A percentile compares a stretch with the other conserved stretches of the same genome.
Evolutionary conservation across 23 tunicate genomes (phyloP).

Genomic region (Corella eumyota): DNA sequence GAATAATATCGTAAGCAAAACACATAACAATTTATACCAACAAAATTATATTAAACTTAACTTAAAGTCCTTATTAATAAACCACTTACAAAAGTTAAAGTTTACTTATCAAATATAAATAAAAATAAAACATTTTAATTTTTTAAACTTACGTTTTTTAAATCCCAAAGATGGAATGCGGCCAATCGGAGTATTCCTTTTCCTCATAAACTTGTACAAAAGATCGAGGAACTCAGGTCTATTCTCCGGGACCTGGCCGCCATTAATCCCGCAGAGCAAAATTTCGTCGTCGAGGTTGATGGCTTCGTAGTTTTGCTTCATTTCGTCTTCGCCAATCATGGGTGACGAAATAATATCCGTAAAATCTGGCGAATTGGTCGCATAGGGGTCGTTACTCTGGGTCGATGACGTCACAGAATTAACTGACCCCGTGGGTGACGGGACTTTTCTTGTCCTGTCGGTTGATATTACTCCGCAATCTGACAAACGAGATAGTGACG

Average conservation of each 20-base stretch:
- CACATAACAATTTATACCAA: too few relatives aligned
- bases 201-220: slow-evolving; percentile 51
- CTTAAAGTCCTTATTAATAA: too few relatives aligned
- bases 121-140: background rate
- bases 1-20: too few relatives aligned
- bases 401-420: slow-evolving; percentile 5
- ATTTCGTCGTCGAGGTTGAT: slow-evolving; percentile 4
- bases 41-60: too few relatives aligned
- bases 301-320: background rate
- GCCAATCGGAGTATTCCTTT: slow-evolving; percentile 40
- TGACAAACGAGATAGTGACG: too few relatives aligned
- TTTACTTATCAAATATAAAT: background rate
- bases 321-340: slow-evolving; percentile 13
- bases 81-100: too few relatives aligned
- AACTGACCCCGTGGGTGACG: slow-evolving; percentile 34
- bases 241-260: slow-evolving; percentile 43
- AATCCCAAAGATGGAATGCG: slow-evolving; percentile 61
- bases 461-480: too few relatives aligned
- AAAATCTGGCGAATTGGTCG: slow-evolving; percentile 30
- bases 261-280: slow-evolving; percentile 40
- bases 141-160: slow-evolving; percentile 50
- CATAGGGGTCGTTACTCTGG: slow-evolving; percentile 15
- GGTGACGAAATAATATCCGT: slow-evolving; percentile 10
- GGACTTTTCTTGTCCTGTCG: slow-evolving; percentile 2
- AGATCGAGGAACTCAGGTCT: slow-evolving; percentile 33